Base-by-base conservation (phyloP, 2,113 vertebrate species). In the Tragelaphus imberbis region DNA sequence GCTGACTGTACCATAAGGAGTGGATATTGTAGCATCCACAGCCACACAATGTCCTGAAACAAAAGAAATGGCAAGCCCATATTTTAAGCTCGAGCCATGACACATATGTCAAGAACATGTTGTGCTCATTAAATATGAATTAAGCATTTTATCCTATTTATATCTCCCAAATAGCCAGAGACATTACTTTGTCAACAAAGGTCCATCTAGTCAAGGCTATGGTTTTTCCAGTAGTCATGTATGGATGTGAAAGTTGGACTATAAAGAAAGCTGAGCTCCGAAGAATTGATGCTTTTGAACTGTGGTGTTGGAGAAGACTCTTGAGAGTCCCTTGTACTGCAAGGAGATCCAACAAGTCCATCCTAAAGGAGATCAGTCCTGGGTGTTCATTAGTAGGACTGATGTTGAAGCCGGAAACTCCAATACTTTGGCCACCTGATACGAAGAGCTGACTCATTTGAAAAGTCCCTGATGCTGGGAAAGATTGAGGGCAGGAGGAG, bases 41-140 rank as follows among this genome's bases (percentile, higher is more conserved):
- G 4, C 6, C 13, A 59, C 5, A 6, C 33, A 16, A 19, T 56
- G 0, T 30, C 36, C 33, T 19, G 6, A 49, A 40, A 9, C 2
- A 28, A 55, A 81, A 51, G 8, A 23, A 89, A 44, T 56, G 6
- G 14, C 44, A 68, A 75, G 51, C 79, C 90, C 30, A 11, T 91
- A 58, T 12, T 90, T 92, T 49, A 13, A 65, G 15, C 19, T 88
- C 14, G 0, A 36, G 30, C 16, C 36, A 25, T 36, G 16, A 13
- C 3, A 6, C 12, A 27, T 58, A 44, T 19, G 5, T 63, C 23
- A 30, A 56, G 84, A 81, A 10, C 51, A 44, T 90, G 12, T 47
- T 88, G 2, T 68, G 30, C 13, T 61, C 7, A 3, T 63, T 79
- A 84, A 88, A 80, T 55, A 61, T 23, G n/a, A 91, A 59, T 44